These are phyloP conservation scores for Naso thynnoides DNA, from an alignment of 2,797 vertebrate genomes.

Conservation along the genomic window DNA sequence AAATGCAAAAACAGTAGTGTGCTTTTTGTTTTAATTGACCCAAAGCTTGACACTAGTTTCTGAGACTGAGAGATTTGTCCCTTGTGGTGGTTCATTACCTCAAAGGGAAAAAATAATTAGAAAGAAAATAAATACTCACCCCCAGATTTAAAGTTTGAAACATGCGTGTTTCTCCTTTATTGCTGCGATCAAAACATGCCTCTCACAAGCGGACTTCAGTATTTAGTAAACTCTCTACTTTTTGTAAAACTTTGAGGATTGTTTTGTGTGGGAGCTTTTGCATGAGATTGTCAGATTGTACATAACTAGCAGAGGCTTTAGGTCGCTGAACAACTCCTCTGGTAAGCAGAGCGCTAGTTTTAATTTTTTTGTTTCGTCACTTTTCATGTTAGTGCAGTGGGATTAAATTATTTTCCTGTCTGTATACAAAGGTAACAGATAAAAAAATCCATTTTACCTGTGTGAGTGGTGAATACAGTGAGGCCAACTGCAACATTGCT, in stretches of 20 bases:
- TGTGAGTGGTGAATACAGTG: slow-evolving; percentile 3
- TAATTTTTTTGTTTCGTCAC: background rate
- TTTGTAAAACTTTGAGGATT: slow-evolving; percentile 40
- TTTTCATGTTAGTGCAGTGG: slow-evolving; percentile 11
- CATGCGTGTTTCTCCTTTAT: slow-evolving; percentile 27
- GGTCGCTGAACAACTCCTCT: background rate
- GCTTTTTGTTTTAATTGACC: slow-evolving; percentile 17
- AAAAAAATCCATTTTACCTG: slow-evolving; percentile 3
- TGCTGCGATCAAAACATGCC: slow-evolving; percentile 33
- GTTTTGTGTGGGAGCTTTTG: slow-evolving; percentile 1
- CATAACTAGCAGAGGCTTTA: background rate
- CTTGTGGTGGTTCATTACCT: slow-evolving; percentile 16
- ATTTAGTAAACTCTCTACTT: slow-evolving; percentile 26
- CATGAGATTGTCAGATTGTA: slow-evolving; percentile 8
- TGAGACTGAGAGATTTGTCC: slow-evolving; percentile 20
- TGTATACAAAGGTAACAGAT: background rate
- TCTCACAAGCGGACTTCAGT: slow-evolving; percentile 15
- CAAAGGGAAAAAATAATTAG: slow-evolving; percentile 13
- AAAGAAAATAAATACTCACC: slow-evolving; percentile 32
- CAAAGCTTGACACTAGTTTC: slow-evolving; percentile 11
- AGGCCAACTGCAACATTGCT: slow-evolving; percentile 5
- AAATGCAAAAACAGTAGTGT: slow-evolving; percentile 3
- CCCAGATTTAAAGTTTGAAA: slow-evolving; percentile 15
- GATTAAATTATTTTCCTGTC: background rate
- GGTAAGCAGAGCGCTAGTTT: slow-evolving; percentile 9